Conservation (phyloP, 2,113 vertebrate genomes). For the Cottus gobio region DNA sequence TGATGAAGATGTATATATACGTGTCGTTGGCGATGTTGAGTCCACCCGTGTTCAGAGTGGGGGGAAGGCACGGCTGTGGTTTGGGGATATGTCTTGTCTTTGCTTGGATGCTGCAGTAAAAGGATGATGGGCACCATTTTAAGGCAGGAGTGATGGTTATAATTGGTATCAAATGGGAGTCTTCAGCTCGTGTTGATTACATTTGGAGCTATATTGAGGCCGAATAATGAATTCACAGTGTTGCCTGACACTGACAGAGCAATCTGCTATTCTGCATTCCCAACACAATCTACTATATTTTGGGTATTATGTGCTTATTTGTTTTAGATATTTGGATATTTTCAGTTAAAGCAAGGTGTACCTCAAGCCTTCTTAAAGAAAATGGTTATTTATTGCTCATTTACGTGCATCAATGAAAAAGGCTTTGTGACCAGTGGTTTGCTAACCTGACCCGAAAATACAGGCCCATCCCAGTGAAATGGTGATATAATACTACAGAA, state of each 20-base stretch:
- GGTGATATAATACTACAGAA: background rate
- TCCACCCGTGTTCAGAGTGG: background rate
- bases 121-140: conserved; percentile 74
- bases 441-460: background rate
- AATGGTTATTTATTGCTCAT: background rate
- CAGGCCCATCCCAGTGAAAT: background rate
- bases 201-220: conserved; percentile 19
- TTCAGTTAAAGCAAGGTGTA: background rate
- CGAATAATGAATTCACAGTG: background rate
- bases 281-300: background rate
- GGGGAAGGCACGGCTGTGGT: conserved; percentile 29
- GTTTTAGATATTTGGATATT: background rate
- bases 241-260: background rate
- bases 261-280: conserved; percentile 15
- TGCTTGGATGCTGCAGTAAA: conserved; percentile 61
- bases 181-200: conserved; percentile 12
- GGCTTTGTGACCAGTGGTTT: background rate
- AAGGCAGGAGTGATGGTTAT: conserved; percentile 54
- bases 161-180: conserved; percentile 56
- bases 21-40: background rate
- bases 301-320: conserved; percentile 1
- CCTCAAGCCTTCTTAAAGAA: background rate
- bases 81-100: conserved; percentile 43
- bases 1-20: conserved; percentile 4
- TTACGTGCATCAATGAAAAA: background rate